Conservation (phyloP, 2,888 invertebrate genomes). For the Acronicta psi region DNA sequence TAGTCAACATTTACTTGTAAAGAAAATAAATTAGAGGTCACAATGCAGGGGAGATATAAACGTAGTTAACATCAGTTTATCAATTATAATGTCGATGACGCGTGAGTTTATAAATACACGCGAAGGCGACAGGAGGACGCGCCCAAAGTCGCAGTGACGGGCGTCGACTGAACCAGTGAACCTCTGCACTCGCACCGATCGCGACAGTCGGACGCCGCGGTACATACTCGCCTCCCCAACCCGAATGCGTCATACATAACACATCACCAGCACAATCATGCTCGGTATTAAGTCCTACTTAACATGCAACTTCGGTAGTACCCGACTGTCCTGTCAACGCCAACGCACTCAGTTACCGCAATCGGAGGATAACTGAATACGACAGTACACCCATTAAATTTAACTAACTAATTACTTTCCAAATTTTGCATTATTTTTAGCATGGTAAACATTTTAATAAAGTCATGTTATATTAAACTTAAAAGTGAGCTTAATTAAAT, state of each 20-base stretch:
- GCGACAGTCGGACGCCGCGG: conserved; percentile 76
- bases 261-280: conserved; percentile 70
- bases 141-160: conserved; percentile 79
- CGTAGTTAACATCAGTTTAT: conserved; percentile 74
- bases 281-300: conserved; percentile 73
- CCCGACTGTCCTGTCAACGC: conserved; percentile 61
- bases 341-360: conserved; percentile 27
- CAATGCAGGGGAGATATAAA: conserved; percentile 42
- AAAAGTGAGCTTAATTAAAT: no score
- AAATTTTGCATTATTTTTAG: neutral
- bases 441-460: no score
- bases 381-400: neutral
- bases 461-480: no score
- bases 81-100: conserved; percentile 78
- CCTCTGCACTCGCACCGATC: conserved; percentile 61
- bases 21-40: conserved; percentile 39
- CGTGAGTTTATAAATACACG: conserved; percentile 82
- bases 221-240: conserved; percentile 70
- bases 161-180: conserved; percentile 70
- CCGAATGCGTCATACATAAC: conserved; percentile 80
- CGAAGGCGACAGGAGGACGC: conserved; percentile 85
- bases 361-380: conserved; percentile 20
- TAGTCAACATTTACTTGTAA: conserved; percentile 14
- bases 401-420: no score
- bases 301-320: conserved; percentile 72